Evolutionary conservation across 2,888 invertebrate species (phyloP), one percentile per base, ranked within the genome.

Genomic region (Drosophila paranaensis): DNA sequence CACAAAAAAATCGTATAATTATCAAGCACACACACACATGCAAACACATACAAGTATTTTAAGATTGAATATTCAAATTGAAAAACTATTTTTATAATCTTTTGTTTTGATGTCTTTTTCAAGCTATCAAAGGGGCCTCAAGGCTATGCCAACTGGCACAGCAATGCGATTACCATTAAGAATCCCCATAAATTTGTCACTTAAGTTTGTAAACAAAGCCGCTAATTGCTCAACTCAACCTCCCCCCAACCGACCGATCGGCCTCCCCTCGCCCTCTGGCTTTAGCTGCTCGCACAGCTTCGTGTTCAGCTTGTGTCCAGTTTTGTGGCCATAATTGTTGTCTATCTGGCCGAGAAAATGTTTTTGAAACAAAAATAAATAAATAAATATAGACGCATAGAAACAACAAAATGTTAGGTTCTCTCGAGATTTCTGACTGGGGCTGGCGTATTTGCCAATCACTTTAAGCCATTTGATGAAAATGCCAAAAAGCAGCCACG

Each of bases 401-500:
- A 10, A 39, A 61, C 27, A 63, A 57, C 30, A 60, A 60, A 57
- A 66, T 54, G 39, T 45, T n/a, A 42, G 64, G 69, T 62, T 60
- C 77, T 71, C 27, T 71, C 51, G 68, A 73, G 68, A 60, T 57
- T 70, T 81, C 53, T 87, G 89, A 87, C 66, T 81, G 79, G 66
- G 66, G 65, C 60, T 30, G 6, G 53, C 60, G 60, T 77, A 76
- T 84, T 84, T 87, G 88, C 88, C 89, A 89, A 87, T 89, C 84
- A 89, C 82, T 87, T 89, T 68, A 60, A 43, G 56, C 69, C 46
- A 48, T 55, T 42, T 61, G 55, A 67, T 71, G 71, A 63, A 74
- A 66, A 65, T 66, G 54, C 66, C 56, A 80, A 63, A 71, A 55
- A 61, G 43, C 48, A 64, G 27, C 50, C 48, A n/a, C 16, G 42